phyloP scores from a whole-genome alignment of 2,113 vertebrate species.

The Mohoua ochrocephala region DNA sequence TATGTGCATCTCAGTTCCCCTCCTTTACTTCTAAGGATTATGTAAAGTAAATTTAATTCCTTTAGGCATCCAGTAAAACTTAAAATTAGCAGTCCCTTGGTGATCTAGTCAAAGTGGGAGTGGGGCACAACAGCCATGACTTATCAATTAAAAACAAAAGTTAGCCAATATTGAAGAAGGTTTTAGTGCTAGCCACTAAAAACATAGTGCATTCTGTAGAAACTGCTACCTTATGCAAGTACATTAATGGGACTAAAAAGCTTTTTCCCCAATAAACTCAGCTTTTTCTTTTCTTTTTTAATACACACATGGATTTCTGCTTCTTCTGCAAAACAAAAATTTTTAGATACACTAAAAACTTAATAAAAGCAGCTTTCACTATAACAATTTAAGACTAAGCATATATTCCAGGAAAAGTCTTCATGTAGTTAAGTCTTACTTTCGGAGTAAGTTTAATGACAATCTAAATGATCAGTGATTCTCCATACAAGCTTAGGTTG shows the following conservation, averaged over 20 bases:
- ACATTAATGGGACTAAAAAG: not conserved
- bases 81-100: not conserved
- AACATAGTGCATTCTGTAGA: not conserved
- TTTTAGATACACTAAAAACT: not conserved
- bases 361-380: not conserved
- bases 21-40: not conserved
- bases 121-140: not conserved
- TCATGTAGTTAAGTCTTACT: not conserved
- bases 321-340: not conserved
- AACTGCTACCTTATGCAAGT: not conserved
- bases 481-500: not conserved
- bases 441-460: not conserved
- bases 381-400: not conserved
- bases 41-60: not conserved
- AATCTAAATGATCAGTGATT: not conserved
- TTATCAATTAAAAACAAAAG: not conserved
- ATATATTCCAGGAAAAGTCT: not conserved
- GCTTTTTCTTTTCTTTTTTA: not conserved
- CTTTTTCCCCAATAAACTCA: not conserved
- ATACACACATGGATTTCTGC: not conserved
- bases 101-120: not conserved
- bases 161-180: not conserved
- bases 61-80: not conserved
- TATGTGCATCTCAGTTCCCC: not conserved
- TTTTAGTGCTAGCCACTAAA: not conserved